Conservation (phyloP, 2,888 invertebrate genomes). For the Zootermopsis nevadensis region DNA sequence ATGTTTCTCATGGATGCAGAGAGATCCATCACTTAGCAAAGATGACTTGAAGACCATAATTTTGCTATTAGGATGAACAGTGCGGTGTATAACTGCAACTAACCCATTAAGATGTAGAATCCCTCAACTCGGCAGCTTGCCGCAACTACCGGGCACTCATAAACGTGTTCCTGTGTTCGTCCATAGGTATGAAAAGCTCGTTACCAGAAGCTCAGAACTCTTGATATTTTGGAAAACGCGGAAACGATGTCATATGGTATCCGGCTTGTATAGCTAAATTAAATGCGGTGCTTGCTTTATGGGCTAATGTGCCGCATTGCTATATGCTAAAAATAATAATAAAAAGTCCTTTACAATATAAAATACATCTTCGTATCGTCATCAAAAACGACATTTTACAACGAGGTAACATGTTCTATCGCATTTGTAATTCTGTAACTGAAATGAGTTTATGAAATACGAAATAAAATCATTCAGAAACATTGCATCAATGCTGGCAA, state of each 20-base stretch:
- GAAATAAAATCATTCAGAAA: too few relatives aligned
- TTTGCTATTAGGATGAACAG: slow-evolving; percentile 13
- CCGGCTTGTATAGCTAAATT: not conserved
- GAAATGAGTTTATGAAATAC: too few relatives aligned
- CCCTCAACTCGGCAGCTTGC: not conserved
- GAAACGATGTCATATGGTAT: slow-evolving; percentile 21
- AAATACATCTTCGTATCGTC: too few relatives aligned
- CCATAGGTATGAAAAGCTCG: slow-evolving; percentile 32
- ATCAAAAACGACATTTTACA: too few relatives aligned
- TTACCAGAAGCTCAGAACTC: slow-evolving; percentile 16
- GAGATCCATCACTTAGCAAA: slow-evolving; percentile 23
- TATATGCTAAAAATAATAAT: not conserved
- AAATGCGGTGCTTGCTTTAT: not conserved
- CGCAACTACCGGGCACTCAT: slow-evolving; percentile 12
- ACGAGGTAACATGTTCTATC: too few relatives aligned
- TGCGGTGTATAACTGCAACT: not conserved
- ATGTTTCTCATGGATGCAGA: not conserved
- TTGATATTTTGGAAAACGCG: slow-evolving; percentile 31
- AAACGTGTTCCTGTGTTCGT: slow-evolving; percentile 26
- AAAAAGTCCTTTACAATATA: not conserved
- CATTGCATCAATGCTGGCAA: too few relatives aligned
- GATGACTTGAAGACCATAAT: slow-evolving; percentile 24
- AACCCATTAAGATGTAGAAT: not conserved
- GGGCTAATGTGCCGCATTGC: not conserved
- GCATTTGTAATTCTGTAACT: too few relatives aligned